phyloP scores from a whole-genome alignment of 2,113 vertebrate genomes.

The Glareola pratincola region DNA sequence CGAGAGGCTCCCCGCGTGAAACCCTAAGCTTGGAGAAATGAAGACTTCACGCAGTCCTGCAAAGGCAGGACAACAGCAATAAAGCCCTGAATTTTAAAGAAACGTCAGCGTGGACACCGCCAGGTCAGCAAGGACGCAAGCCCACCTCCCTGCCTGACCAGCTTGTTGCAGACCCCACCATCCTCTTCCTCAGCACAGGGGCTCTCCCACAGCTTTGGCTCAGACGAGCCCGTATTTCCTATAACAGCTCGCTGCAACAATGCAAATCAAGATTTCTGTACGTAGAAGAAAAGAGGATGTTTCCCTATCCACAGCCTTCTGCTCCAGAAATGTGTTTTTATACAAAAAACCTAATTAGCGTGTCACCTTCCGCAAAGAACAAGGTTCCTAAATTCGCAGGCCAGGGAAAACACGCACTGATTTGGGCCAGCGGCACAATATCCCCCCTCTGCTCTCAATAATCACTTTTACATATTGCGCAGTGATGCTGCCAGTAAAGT shows the following conservation, averaged over 20 bases:
- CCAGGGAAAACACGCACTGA: background rate
- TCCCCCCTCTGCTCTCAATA: background rate
- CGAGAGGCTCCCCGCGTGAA: rapidly evolving
- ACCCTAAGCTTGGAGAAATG: background rate
- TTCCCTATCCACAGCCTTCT: background rate
- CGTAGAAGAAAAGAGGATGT: background rate
- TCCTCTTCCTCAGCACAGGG: background rate
- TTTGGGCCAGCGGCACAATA: background rate
- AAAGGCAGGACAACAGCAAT: background rate
- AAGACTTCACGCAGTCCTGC: background rate
- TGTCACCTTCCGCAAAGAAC: background rate
- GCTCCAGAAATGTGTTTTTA: background rate
- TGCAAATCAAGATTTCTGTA: background rate
- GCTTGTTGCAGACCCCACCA: background rate
- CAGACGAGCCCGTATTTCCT: background rate
- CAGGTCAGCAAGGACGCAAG: background rate
- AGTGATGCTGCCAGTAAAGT: background rate
- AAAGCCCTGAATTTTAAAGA: background rate
- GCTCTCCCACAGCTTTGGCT: background rate
- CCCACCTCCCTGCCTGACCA: background rate
- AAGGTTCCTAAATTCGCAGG: background rate
- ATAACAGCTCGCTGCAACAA: background rate
- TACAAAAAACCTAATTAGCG: background rate
- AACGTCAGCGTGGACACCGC: background rate
- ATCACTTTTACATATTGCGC: background rate